phyloP scores from a whole-genome alignment of 2,113 vertebrate species.

The Dromiciops gliroides region DNA sequence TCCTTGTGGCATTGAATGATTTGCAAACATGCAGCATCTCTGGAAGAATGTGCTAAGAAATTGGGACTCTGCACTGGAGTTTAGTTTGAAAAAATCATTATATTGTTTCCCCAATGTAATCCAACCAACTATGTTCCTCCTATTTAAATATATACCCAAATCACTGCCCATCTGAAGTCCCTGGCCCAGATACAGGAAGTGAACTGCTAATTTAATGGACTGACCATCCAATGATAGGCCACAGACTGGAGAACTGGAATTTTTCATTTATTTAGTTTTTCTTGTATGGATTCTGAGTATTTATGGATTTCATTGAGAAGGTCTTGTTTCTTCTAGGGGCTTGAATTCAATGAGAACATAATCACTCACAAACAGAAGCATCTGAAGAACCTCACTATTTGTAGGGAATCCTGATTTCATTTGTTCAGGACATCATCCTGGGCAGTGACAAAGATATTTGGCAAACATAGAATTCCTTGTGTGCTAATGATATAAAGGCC shows the following conservation, averaged over 20 bases:
- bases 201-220: neutral
- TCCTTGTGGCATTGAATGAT: neutral
- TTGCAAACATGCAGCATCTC: neutral
- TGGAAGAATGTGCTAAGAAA: neutral
- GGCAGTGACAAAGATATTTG: neutral
- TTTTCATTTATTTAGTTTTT: neutral
- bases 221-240: neutral
- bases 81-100: neutral
- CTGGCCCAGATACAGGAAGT: neutral
- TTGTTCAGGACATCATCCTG: neutral
- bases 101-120: neutral
- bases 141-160: neutral
- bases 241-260: neutral
- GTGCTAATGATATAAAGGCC: neutral
- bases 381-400: neutral
- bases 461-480: neutral
- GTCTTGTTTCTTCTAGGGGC: neutral
- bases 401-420: neutral
- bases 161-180: neutral
- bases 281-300: neutral
- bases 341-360: neutral
- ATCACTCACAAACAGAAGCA: neutral
- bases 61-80: neutral
- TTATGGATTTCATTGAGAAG: neutral
- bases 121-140: neutral